These are phyloP conservation scores for Cuculus canorus DNA, from an alignment of 2,797 vertebrate genomes.

Conservation along the genomic window DNA sequence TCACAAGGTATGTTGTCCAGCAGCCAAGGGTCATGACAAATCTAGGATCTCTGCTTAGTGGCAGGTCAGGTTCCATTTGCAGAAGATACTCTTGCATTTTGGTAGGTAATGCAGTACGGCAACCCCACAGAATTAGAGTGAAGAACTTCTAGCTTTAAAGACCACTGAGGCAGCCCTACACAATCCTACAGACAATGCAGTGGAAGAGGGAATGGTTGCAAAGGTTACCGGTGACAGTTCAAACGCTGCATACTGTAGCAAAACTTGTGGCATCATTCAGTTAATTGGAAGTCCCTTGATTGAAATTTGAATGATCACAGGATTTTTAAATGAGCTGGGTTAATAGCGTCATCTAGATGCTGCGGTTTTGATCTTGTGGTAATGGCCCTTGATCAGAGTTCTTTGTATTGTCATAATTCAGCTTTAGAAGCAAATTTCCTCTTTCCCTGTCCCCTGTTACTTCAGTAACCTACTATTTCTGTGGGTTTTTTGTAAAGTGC, in stretches of 20 bases:
- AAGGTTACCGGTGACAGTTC: background rate
- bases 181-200: background rate
- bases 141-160: background rate
- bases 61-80: background rate
- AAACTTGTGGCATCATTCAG: background rate
- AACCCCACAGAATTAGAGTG: background rate
- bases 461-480: background rate
- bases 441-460: background rate
- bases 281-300: background rate
- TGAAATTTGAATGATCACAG: background rate
- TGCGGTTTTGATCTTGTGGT: background rate
- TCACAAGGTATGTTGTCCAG: background rate
- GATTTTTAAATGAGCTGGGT: background rate
- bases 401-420: background rate
- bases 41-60: background rate
- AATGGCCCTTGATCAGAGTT: background rate
- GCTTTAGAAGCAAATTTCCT: background rate
- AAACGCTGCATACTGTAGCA: background rate
- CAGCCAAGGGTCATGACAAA: rapidly evolving
- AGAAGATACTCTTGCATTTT: background rate
- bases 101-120: background rate
- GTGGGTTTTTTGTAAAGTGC: background rate
- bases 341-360: background rate
- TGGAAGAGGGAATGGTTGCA: background rate
- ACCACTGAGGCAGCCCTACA: background rate